These are phyloP conservation scores for Acrossocheilus fasciatus DNA, from an alignment of 2,797 vertebrate genomes.

Conservation along the genomic window DNA sequence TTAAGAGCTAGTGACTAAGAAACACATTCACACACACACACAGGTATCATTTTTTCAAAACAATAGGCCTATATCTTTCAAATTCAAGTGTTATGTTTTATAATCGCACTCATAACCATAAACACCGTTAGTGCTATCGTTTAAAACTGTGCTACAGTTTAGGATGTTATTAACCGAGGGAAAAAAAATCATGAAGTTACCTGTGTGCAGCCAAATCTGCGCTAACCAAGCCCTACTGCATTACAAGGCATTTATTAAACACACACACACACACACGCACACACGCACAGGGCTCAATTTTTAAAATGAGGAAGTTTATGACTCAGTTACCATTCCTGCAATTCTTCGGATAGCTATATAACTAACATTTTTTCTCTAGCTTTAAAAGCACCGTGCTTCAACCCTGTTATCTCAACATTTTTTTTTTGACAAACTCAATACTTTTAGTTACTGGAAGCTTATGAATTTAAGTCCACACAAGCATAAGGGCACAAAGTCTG, in stretches of 20 bases:
- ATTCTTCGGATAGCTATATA: not conserved
- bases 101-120: not conserved
- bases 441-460: not conserved
- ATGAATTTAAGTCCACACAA: not conserved
- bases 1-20: not conserved
- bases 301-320: constrained; percentile 18
- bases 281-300: no score
- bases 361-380: not conserved
- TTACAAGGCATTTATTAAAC: not conserved
- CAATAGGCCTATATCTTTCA: not conserved
- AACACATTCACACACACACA: not conserved
- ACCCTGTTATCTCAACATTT: not conserved
- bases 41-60: not conserved
- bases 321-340: not conserved
- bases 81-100: not conserved
- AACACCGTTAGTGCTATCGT: not conserved
- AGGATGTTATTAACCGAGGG: not conserved
- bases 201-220: constrained; percentile 7
- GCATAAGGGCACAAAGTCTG: not conserved
- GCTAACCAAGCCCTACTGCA: not conserved
- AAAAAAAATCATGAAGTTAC: not conserved
- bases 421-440: not conserved
- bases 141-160: not conserved
- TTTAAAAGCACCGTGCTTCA: not conserved
- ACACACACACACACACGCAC: fast-evolving